Evolutionary conservation across 2,888 invertebrate genomes (phyloP), one percentile per base, ranked within the genome.

Genomic region (Aphelenchoides bicaudatus): DNA sequence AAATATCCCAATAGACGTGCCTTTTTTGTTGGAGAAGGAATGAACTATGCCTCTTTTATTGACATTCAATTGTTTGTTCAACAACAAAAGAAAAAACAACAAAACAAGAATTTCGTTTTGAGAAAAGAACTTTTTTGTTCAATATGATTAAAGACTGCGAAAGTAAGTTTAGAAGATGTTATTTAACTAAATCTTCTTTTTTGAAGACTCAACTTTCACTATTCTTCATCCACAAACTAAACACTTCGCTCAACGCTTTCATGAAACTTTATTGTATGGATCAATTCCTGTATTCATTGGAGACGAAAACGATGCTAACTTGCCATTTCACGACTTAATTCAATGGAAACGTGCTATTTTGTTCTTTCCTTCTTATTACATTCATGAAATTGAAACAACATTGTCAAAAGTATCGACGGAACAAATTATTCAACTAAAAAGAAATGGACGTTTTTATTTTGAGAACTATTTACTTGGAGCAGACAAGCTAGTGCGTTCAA

Each of bases 391-490:
- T 25, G 43, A 43, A n/a, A 6, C 8, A 21, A 43, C 25, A 19
- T 8, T 43, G 8, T 25, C 10, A 6, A n/a, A 6, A 6, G 23
- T 43, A 10, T 38, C 61, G 0, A 30, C 69, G 56, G 52, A 62
- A 5, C 69, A 69, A 53, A 34, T 54, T 23, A 76, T 58, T 19
- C 82, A 86, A 34, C 85, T 93, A 83, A 86, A 92, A 1, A 85
- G 89, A 49, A 90, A 91, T 73, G 92, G 92, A 0, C 85, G 92
- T 39, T 82, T 89, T 52, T 84, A 92, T 47, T 93, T 91, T 88
- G 91, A 94, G 80, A 86, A 88, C 37, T 94, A 93, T 81, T 34
- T 78, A 10, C n/a, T n/a, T n/a, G n/a, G n/a, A n/a, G 65, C 59
- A 5, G 62, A 70, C 47, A 61, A 52, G 6, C 43, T 43, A 8